Percentiles rank a stretch among this genome's conserved stretches.
Evolutionary conservation across 2,888 invertebrate genomes (phyloP).

Genomic region (Autographa pulchrina): DNA sequence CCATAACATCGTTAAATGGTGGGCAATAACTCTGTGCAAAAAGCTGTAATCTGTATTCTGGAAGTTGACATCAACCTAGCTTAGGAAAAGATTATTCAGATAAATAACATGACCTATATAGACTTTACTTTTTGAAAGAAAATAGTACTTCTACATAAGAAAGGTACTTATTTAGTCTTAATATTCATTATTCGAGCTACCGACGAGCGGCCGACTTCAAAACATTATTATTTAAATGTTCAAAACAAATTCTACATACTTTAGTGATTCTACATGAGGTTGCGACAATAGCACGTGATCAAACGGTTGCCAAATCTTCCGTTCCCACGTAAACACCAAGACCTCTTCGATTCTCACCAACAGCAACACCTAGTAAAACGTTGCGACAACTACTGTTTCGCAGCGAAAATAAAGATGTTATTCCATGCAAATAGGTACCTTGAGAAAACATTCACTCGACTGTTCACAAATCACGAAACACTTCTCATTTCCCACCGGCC

Average conservation of each 20-base stretch:
- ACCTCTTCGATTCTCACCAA: conserved; percentile 47
- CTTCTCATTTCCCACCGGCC: background rate
- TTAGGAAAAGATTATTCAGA: too few relatives aligned
- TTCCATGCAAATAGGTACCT: background rate
- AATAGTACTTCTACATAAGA: too few relatives aligned
- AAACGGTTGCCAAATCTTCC: conserved; percentile 30
- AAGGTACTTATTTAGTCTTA: too few relatives aligned
- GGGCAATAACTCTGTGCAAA: too few relatives aligned
- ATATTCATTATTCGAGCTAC: too few relatives aligned
- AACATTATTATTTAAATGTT: background rate
- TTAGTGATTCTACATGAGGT: conserved; percentile 13
- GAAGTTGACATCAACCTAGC: too few relatives aligned
- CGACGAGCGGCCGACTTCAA: too few relatives aligned
- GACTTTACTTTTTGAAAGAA: too few relatives aligned
- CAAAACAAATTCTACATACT: background rate
- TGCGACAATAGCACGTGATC: conserved; percentile 13
- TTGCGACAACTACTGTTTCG: conserved; percentile 33
- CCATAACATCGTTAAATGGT: background rate
- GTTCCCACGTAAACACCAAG: conserved; percentile 42
- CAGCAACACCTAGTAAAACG: conserved; percentile 24
- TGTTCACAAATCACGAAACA: background rate
- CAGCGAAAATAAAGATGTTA: conserved; percentile 37
- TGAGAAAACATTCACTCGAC: background rate
- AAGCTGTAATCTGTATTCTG: too few relatives aligned
- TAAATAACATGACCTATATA: too few relatives aligned